A percentile compares a stretch with the other conserved stretches of the same genome.
phyloP scores from a whole-genome alignment of 2,888 invertebrate species.

The Platycheirus rosarum region DNA sequence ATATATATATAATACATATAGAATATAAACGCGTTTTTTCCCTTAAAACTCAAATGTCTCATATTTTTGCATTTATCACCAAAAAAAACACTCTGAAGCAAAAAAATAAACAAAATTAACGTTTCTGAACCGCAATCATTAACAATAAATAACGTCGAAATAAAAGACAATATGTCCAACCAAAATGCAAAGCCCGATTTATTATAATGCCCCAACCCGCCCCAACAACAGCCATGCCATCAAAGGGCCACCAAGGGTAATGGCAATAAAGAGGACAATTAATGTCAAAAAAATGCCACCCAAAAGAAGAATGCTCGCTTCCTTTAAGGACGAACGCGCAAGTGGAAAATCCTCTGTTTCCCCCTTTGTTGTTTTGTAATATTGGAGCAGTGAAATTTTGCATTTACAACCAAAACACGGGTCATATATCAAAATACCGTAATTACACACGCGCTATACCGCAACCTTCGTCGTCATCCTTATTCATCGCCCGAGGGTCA shows the following conservation, averaged over 20 bases:
- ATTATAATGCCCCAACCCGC: neutral
- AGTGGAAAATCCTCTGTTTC: slow-evolving; percentile 20
- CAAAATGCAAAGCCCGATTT: slow-evolving; percentile 4
- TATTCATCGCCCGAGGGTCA: neutral
- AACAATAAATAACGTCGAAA: slow-evolving; percentile 44
- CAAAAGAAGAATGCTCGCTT: slow-evolving; percentile 3
- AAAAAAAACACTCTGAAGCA: neutral
- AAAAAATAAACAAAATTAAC: neutral
- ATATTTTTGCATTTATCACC: slow-evolving; percentile 7
- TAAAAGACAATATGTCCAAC: slow-evolving; percentile 39
- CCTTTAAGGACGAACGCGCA: slow-evolving; percentile 24
- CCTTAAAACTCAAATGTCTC: slow-evolving; percentile 39
- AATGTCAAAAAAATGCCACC: slow-evolving; percentile 47
- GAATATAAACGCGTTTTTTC: slow-evolving; percentile 12
- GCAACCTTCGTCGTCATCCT: neutral
- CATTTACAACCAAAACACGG: slow-evolving; percentile 43
- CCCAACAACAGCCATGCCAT: neutral
- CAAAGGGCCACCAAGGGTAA: slow-evolving; percentile 31
- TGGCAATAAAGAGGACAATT: slow-evolving; percentile 66
- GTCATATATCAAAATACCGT: slow-evolving; percentile 60
- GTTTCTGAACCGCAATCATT: slow-evolving; percentile 28
- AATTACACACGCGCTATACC: slow-evolving; percentile 32
- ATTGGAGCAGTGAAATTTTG: slow-evolving; percentile 34
- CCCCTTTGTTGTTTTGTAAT: slow-evolving; percentile 11
- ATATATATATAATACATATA: too few species aligned